Evolutionary conservation across 2,888 invertebrate species (phyloP), one percentile per base, ranked within the genome.

Genomic region (Chymomyza fuscimana): DNA sequence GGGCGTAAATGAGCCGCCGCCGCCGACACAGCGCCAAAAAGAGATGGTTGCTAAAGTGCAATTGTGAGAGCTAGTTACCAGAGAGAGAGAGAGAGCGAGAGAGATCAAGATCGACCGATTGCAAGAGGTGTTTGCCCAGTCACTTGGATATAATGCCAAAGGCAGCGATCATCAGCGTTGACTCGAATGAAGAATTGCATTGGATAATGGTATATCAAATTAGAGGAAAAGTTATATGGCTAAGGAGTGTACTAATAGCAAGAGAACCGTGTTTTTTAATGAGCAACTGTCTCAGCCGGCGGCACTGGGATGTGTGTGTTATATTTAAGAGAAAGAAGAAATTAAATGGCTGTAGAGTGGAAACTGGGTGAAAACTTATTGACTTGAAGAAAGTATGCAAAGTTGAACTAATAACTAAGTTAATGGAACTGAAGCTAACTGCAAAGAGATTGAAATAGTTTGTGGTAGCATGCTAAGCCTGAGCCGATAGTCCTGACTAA

Each of bases 1-100:
- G 58, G 58, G 79, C 76, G 78, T 72, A 78, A 78, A 79, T 78
- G 78, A 78, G 67, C 62, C 67, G 52, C 61, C 67, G 40, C 40
- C 40, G 40, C 40, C 10, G 19, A 54, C 36, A 58, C 22, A 46
- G 15, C 6, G 16, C 4, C 19, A 25, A 36, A 66, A 6, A 46
- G 19, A 63, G 52, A 25, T 6, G 58, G 63, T 19, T 19, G 16
- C 15, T 4, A 52, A 52, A n/a, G 52, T 6, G 52, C 15, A 16
- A 58, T 46, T 60, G 54, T 2, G n/a, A 51, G 46, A 0, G 22
- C 1, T 6, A 1, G 6, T 5, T 29, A 5, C 32, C 2, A 32
- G 9, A 56, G 25, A 63, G 73, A 16, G 50, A n/a, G 40, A 7
- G 46, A 32, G 63, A 40, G 66, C 29, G 40, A n/a, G 29, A 7